These are phyloP conservation scores for Hydrotaea cyrtoneurina DNA, from an alignment of 2,888 invertebrate species.

Conservation along the genomic window DNA sequence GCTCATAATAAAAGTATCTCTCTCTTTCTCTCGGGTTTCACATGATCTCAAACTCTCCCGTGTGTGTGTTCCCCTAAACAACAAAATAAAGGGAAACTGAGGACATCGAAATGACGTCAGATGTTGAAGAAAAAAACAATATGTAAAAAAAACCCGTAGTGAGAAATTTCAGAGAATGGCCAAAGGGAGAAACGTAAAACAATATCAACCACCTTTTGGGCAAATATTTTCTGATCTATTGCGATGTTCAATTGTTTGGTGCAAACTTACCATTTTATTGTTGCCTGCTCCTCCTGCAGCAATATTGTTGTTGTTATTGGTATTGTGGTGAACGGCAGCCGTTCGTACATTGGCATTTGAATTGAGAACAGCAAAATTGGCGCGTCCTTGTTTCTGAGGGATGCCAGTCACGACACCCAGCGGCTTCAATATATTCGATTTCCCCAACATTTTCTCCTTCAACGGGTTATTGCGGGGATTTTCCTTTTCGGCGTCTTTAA, in stretches of 20 bases:
- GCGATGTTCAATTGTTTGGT: background rate
- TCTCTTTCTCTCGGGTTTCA: background rate
- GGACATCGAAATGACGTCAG: constrained; percentile 20
- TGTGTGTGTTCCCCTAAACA: background rate
- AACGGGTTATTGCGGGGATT: constrained; percentile 75
- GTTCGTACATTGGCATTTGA: constrained; percentile 64
- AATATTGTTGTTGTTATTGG: constrained; percentile 41
- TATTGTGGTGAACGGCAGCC: constrained; percentile 34
- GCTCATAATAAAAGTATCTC: background rate
- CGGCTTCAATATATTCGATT: constrained; percentile 70
- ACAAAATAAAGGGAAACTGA: background rate
- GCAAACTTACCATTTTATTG: constrained; percentile 72
- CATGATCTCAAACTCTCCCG: background rate
- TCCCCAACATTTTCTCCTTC: constrained; percentile 68
- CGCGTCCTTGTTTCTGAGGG: constrained; percentile 68
- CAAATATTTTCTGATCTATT: constrained; percentile 31
- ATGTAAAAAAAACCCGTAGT: too few relatives aligned
- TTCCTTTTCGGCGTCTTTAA: constrained; percentile 89
- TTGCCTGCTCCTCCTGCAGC: constrained; percentile 52
- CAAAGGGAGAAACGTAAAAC: background rate
- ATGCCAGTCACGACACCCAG: constrained; percentile 67
- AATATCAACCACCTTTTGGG: constrained; percentile 18
- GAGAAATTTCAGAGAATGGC: background rate
- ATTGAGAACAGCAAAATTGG: constrained; percentile 73
- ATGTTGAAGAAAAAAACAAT: background rate